phyloP scores from a whole-genome alignment of 2,888 invertebrate genomes.

The Ichneumoninae sp. region DNA sequence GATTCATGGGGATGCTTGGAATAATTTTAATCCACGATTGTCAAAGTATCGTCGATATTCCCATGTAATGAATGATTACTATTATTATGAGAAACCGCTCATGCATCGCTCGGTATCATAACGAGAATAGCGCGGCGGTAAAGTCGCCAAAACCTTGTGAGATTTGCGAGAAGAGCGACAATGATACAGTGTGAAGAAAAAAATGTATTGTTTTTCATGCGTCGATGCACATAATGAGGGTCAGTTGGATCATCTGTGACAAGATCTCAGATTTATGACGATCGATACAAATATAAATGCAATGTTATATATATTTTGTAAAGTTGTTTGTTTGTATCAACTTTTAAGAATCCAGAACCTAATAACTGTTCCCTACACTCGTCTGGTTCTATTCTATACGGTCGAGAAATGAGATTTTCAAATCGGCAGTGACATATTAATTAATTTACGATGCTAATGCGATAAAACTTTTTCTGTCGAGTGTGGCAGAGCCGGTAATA shows the following conservation, averaged over 20 bases:
- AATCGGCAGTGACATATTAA: no score
- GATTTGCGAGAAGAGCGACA: conserved; percentile 23
- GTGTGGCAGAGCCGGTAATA: not conserved
- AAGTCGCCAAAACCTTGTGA: conserved; percentile 15
- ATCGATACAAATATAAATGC: not conserved
- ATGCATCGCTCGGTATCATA: conserved; percentile 57
- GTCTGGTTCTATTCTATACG: no score
- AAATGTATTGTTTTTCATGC: not conserved
- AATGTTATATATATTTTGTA: not conserved
- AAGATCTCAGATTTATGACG: not conserved
- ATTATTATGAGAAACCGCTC: conserved; percentile 47
- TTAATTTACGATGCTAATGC: not conserved
- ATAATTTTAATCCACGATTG: conserved; percentile 38
- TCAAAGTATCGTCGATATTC: conserved; percentile 45
- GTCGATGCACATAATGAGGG: not conserved
- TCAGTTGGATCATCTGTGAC: conserved; percentile 18
- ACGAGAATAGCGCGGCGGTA: conserved; percentile 27
- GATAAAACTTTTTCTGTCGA: not conserved
- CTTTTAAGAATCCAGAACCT: no score
- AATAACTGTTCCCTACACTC: no score
- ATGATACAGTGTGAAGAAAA: conserved; percentile 28
- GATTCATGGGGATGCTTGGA: conserved; percentile 15
- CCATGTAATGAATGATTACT: conserved; percentile 30
- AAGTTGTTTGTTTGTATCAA: not conserved
- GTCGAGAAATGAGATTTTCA: no score